A percentile compares a stretch with the other conserved stretches of the same genome.
phyloP scores from a whole-genome alignment of 2,797 vertebrate genomes.

The Loris lydekkerianus region DNA sequence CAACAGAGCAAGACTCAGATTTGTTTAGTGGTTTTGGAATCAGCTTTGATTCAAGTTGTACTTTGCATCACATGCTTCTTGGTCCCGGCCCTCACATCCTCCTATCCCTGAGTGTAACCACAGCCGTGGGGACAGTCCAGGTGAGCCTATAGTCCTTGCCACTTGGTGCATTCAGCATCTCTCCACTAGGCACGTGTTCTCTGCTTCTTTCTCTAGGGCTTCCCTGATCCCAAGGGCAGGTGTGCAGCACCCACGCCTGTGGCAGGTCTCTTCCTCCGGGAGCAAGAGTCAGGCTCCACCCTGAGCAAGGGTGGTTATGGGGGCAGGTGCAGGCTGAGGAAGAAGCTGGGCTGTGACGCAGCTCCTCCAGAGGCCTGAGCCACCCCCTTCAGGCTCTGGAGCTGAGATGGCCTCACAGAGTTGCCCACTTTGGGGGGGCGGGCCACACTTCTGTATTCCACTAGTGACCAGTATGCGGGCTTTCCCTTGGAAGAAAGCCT shows the following conservation, averaged over 20 bases:
- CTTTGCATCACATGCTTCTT: not conserved
- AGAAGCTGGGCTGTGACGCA: not conserved
- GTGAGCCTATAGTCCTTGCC: not conserved
- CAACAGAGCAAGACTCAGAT: not conserved
- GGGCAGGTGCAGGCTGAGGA: not conserved
- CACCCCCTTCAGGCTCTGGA: not conserved
- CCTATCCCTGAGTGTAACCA: not conserved
- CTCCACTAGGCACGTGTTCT: not conserved
- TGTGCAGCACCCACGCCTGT: fast-evolving
- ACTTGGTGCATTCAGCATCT: not conserved
- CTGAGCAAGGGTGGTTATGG: not conserved
- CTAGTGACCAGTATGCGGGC: not conserved
- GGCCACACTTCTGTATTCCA: not conserved
- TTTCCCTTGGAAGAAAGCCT: not conserved
- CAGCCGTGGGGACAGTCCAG: not conserved
- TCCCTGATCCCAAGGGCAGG: too few relatives aligned
- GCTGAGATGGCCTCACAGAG: not conserved
- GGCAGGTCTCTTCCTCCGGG: not conserved
- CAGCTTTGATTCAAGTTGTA: not conserved
- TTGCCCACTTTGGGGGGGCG: fast-evolving
- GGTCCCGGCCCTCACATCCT: not conserved
- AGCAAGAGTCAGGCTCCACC: not conserved
- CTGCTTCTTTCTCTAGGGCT: not conserved
- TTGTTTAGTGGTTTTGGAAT: not conserved
- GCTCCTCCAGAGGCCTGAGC: not conserved